Evolutionary conservation across 1,140 invertebrate genomes (phyloP), one percentile per base, ranked within the genome.

Genomic region (Drosophila nikananu): DNA sequence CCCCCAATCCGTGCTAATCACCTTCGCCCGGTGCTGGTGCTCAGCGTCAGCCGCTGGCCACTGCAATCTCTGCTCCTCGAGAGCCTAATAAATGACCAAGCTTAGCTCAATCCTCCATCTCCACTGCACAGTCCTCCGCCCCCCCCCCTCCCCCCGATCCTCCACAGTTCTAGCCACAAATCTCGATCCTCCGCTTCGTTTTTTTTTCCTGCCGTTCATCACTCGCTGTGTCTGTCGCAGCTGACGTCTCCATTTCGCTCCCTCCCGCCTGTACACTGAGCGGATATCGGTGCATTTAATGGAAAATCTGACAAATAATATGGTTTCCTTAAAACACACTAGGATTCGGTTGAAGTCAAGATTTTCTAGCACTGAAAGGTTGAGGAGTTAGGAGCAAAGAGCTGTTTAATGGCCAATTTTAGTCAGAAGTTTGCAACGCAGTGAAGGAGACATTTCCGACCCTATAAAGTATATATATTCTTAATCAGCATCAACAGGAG

Each of bases 21-120:
- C 79, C 83, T 42, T 48, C 48, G 37, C 58, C 37, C 48, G 35
- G 13, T 42, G 63, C 35, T 65, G 44, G 46, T n/a, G n/a, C 23
- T 70, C 72, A 76, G 52, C 42, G 51, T 77, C 73, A 77, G 74
- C 48, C 64, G 55, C 55, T 58, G 80, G 79, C 62, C 66, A 60
- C 39, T 46, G 62, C 66, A 73, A 63, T 66, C 66, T 60, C 57
- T 19, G 51, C 51, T 30, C 15, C 44, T 52, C 60, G 32, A 62
- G 58, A 78, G 80, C 21, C 81, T 87, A 79, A 86, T 83, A 83
- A 87, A 83, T 77, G 80, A 72, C 63, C 48, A 64, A 25, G 58
- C 60, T 74, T 55, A 75, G 67, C 46, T 30, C 54, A 27, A 67
- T 54, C 32, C 52, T 59, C 64, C 30, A 23, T 37, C 46, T 37